These are phyloP conservation scores for Caranx melampygus DNA, from an alignment of 2,113 vertebrate genomes.

Conservation along the genomic window DNA sequence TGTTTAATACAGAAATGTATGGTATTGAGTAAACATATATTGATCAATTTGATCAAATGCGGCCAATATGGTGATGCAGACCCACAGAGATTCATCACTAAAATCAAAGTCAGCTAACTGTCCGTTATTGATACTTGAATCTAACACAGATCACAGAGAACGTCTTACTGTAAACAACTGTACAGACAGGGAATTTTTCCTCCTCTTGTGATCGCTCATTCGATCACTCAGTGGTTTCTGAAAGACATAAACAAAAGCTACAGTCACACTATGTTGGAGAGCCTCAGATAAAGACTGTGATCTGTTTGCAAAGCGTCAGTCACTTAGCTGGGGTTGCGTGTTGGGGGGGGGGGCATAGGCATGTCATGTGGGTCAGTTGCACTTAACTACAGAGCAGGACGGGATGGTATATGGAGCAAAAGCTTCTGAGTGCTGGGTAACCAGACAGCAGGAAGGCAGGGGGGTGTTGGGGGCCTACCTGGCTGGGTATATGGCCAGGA, in stretches of 20 bases:
- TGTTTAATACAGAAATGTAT: conserved; percentile 58
- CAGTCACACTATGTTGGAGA: not conserved
- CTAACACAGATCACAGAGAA: not conserved
- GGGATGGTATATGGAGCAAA: not conserved
- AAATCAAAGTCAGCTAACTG: not conserved
- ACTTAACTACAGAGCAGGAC: no score
- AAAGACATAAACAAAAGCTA: conserved; percentile 45
- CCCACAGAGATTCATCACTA: not conserved
- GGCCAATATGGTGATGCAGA: conserved; percentile 5
- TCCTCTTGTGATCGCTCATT: not conserved
- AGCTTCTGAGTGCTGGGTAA: not conserved
- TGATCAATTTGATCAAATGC: conserved; percentile 70
- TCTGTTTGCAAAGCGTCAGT: not conserved
- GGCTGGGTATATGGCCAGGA: conserved; percentile 9
- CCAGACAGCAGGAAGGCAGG: not conserved
- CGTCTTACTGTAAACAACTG: conserved; percentile 37
- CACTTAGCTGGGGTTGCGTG: not conserved
- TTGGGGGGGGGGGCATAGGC: no score
- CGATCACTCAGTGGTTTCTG: conserved; percentile 45
- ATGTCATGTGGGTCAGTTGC: no score
- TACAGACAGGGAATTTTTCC: not conserved
- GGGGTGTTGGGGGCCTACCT: conserved; percentile 39
- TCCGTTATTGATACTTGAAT: not conserved
- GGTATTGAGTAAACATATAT: conserved; percentile 34
- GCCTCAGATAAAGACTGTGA: not conserved